A percentile compares a stretch with the other conserved stretches of the same genome.
These are phyloP conservation scores for Mylabris phalerata DNA, from an alignment of 1,140 invertebrate species.

Conservation along the genomic window DNA sequence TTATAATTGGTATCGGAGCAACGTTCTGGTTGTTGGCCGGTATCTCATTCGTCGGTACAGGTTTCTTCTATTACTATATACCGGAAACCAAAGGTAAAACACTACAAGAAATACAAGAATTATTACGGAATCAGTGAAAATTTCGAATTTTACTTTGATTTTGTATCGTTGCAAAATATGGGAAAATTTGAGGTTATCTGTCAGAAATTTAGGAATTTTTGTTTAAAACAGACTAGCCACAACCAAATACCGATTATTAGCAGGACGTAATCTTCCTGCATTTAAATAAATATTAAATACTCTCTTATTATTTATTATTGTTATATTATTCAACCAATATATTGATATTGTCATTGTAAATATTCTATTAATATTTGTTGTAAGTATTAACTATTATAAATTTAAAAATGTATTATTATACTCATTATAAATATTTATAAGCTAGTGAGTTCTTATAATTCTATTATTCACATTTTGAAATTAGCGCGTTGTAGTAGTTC, in stretches of 20 bases:
- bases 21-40: slow-evolving; percentile 72
- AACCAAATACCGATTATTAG: not conserved
- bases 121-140: slow-evolving; percentile 2
- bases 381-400: too few relatives aligned
- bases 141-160: not conserved
- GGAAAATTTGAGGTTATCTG: not conserved
- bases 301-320: not conserved
- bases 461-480: not conserved
- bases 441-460: not conserved
- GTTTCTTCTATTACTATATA: slow-evolving; percentile 53
- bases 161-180: not conserved
- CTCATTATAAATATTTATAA: too few relatives aligned
- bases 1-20: slow-evolving; percentile 54
- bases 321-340: too few relatives aligned
- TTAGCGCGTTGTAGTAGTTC: not conserved
- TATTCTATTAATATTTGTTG: too few relatives aligned
- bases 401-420: too few relatives aligned
- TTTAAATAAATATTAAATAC: not conserved
- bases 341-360: too few relatives aligned
- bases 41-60: slow-evolving; percentile 53
- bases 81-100: slow-evolving; percentile 76
- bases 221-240: not conserved
- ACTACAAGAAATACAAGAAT: slow-evolving; percentile 44
- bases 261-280: not conserved
- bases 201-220: not conserved